phyloP scores from a whole-genome alignment of 2,888 invertebrate genomes.

The Dioctria linearis region DNA sequence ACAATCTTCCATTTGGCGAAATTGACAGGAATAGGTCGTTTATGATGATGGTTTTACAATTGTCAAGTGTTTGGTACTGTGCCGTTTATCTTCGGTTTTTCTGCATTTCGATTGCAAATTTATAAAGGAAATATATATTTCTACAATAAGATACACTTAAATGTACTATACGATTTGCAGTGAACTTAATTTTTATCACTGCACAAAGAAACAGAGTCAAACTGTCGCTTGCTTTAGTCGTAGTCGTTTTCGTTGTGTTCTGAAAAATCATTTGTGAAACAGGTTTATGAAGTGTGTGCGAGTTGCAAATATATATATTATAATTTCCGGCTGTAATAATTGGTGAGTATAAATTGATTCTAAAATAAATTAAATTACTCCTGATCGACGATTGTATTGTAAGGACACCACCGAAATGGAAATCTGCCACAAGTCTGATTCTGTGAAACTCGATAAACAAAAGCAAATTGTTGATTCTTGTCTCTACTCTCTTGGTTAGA shows the following conservation, averaged over 20 bases:
- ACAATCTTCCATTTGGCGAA: constrained; percentile 1
- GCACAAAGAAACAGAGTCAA: neutral
- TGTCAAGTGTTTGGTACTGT: constrained; percentile 28
- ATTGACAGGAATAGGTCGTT: constrained; percentile 20
- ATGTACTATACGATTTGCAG: neutral
- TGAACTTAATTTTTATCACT: neutral
- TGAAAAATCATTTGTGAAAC: constrained; percentile 24
- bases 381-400: neutral
- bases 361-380: neutral
- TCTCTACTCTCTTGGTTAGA: constrained; percentile 50
- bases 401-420: constrained; percentile 21
- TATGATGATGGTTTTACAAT: constrained; percentile 18
- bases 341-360: constrained; percentile 20
- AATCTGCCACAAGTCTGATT: neutral
- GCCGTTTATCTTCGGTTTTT: constrained; percentile 16
- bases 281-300: constrained; percentile 34
- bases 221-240: neutral
- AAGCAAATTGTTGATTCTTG: constrained; percentile 57
- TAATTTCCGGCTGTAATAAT: constrained; percentile 18
- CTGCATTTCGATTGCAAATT: neutral
- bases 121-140: neutral
- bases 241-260: constrained; percentile 3
- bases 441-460: constrained; percentile 50
- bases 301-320: neutral
- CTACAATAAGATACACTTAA: neutral